Percentiles rank a stretch among this genome's conserved stretches.
Evolutionary conservation across 1,140 invertebrate species (phyloP).

Genomic region (Papilio glaucus): DNA sequence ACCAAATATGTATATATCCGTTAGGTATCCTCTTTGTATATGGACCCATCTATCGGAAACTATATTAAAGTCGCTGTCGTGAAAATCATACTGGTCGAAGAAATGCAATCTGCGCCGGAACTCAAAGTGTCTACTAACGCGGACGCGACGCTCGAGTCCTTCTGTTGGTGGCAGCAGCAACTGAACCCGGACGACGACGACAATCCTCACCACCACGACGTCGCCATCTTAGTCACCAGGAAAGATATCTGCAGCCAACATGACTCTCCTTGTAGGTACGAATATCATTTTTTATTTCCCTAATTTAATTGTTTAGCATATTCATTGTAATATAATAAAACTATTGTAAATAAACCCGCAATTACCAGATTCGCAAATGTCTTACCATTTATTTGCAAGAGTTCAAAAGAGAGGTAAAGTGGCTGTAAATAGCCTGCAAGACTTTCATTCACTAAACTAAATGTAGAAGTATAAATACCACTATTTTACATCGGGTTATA

Average conservation of each 20-base stretch:
- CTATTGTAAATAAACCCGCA: no score
- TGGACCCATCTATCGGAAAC: slow-evolving; percentile 95
- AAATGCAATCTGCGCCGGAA: slow-evolving; percentile 87
- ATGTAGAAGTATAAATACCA: no score
- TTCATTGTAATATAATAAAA: no score
- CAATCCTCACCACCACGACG: slow-evolving; percentile 96
- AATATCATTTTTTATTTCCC: slow-evolving; percentile 41
- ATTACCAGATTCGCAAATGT: no score
- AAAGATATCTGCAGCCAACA: slow-evolving; percentile 93
- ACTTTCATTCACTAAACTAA: no score
- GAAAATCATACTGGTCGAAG: slow-evolving; percentile 90
- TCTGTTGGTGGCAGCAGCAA: slow-evolving; percentile 93
- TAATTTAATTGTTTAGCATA: slow-evolving; percentile 7
- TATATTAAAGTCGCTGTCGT: slow-evolving; percentile 95
- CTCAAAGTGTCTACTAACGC: slow-evolving; percentile 92
- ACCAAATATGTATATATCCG: slow-evolving; percentile 29
- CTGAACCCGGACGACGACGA: slow-evolving; percentile 90
- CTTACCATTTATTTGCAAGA: no score
- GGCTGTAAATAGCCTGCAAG: no score
- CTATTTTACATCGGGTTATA: no score
- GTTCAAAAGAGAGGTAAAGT: no score
- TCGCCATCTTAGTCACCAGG: slow-evolving; percentile 95
- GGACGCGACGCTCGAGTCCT: slow-evolving; percentile 91
- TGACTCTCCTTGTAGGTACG: slow-evolving; percentile 86
- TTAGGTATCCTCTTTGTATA: slow-evolving; percentile 92